Base-by-base conservation (phyloP, 2,888 invertebrate genomes). In the Parthenolecanium corni region DNA sequence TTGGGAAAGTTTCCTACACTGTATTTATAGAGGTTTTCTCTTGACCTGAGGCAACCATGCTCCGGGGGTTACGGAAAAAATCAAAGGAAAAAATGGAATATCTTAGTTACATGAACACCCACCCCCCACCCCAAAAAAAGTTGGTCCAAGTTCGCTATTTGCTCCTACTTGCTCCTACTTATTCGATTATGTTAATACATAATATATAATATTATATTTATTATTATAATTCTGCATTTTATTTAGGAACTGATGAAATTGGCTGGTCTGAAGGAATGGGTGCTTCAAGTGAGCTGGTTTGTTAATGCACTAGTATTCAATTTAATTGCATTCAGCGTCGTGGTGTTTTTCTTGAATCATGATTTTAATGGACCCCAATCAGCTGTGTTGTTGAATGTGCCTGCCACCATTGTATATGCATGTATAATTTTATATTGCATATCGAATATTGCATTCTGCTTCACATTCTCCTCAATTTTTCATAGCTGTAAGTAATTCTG, bases 171-270 rank as follows among this genome's bases (percentile, higher is more conserved):
- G n/a, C n/a, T n/a, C n/a, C n/a, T n/a, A n/a, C n/a, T n/a, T n/a
- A n/a, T n/a, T n/a, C n/a, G n/a, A n/a, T n/a, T n/a, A n/a, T n/a
- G n/a, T n/a, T n/a, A n/a, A n/a, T n/a, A n/a, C n/a, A n/a, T n/a
- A n/a, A n/a, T n/a, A n/a, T n/a, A n/a, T 31, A 31, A 6, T 31
- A 31, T 31, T 31, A 31, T 31, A 6, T 6, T 31, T 31, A 31
- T 31, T 31, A 31, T 31, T 31, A 31, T 31, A 6, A 31, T 31
- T 4, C 9, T 6, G 31, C 31, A 31, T 31, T 9, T 9, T 4
- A 31, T 6, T 31, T 31, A 57, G 56, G 56, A 56, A 25, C 23
- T 56, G 46, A 42, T 56, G 42, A 56, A 56, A 56, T 21, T 56
- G 11, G 24, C 4, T 18, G 56, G 56, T 44, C 16, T 44, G 4